These are phyloP conservation scores for Cosmia trapezina DNA, from an alignment of 2,888 invertebrate species.

Conservation along the genomic window DNA sequence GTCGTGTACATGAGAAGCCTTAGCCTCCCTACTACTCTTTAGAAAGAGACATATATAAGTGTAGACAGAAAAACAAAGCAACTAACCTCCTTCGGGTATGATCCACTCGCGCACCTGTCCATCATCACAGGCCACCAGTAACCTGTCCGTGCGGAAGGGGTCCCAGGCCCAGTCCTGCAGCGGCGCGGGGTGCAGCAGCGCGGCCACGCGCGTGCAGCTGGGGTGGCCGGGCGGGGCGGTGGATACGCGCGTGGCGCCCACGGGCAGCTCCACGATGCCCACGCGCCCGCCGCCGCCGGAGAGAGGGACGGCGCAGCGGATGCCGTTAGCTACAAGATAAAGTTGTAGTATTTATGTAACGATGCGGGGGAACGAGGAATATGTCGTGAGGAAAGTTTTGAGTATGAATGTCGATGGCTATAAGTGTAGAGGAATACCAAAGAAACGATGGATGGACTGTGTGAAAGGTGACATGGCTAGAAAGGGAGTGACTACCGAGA, in stretches of 20 bases:
- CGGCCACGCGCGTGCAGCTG: constrained; percentile 95
- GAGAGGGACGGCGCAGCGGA: constrained; percentile 96
- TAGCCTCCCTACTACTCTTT: too few relatives aligned
- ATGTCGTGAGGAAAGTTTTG: too few relatives aligned
- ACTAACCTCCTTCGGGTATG: constrained; percentile 90
- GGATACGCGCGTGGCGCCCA: constrained; percentile 73
- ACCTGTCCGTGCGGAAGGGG: constrained; percentile 95
- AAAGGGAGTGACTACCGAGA: too few relatives aligned
- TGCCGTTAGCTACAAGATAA: constrained; percentile 92
- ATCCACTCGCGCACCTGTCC: constrained; percentile 95
- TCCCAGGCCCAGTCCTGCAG: constrained; percentile 98
- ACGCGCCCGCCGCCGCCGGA: constrained; percentile 97
- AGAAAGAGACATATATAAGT: too few relatives aligned
- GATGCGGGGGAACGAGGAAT: too few relatives aligned
- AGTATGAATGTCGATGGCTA: too few relatives aligned
- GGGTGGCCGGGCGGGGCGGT: constrained; percentile 91
- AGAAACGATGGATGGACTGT: too few relatives aligned
- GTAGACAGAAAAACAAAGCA: too few relatives aligned
- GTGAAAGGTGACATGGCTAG: too few relatives aligned
- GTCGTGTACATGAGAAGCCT: too few relatives aligned
- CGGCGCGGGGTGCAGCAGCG: constrained; percentile 96
- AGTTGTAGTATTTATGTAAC: neutral
- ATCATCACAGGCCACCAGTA: constrained; percentile 97
- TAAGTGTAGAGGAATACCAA: too few relatives aligned
- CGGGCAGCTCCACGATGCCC: constrained; percentile 93